A percentile compares a stretch with the other conserved stretches of the same genome.
phyloP scores from a whole-genome alignment of 2,888 invertebrate species.

The Argyra leucocephala region DNA sequence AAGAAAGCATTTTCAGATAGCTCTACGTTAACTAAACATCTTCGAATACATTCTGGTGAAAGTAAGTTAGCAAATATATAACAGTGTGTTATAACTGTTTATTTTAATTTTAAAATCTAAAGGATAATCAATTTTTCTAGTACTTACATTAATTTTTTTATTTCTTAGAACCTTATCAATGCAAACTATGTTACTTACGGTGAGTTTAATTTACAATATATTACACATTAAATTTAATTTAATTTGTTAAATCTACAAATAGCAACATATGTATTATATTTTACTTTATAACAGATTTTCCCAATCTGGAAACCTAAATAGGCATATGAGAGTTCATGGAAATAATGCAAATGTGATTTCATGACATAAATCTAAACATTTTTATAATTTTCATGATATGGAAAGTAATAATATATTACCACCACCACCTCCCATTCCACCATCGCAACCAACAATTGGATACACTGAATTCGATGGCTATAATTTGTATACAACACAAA shows the following conservation, averaged over 20 bases:
- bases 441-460: not conserved
- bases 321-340: constrained; percentile 97
- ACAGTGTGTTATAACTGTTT: not conserved
- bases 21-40: constrained; percentile 93
- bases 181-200: constrained; percentile 87
- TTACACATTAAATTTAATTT: not conserved
- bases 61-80: not conserved
- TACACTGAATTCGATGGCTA: not conserved
- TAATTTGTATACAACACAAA: not conserved
- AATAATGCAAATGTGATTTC: constrained; percentile 53
- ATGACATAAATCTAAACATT: constrained; percentile 45
- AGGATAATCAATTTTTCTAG: not conserved
- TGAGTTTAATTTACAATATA: constrained; percentile 30
- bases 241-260: not conserved
- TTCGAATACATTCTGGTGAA: constrained; percentile 49
- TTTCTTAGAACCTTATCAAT: constrained; percentile 69
- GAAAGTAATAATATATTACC: not conserved
- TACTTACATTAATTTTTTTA: not conserved
- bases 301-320: constrained; percentile 95
- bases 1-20: constrained; percentile 98
- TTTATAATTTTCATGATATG: constrained; percentile 10
- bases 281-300: constrained; percentile 57
- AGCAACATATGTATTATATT: not conserved
- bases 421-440: not conserved
- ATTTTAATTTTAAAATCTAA: not conserved